phyloP scores from a whole-genome alignment of 2,888 invertebrate genomes.

The Meiosimyza decipiens region DNA sequence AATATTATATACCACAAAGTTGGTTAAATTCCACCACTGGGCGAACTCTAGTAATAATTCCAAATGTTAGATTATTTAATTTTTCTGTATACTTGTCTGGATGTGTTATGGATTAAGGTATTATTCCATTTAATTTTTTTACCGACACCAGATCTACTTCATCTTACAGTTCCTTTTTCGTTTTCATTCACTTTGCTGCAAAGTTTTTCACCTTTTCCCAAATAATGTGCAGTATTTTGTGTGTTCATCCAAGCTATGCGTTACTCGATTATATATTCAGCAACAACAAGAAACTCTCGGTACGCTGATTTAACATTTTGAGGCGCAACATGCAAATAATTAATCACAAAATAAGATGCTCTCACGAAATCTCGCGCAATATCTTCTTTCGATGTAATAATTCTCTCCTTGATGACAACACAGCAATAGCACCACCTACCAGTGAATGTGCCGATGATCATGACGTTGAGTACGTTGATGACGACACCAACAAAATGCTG shows the following conservation, averaged over 20 bases:
- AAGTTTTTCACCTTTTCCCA: conserved; percentile 29
- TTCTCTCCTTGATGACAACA: conserved; percentile 48
- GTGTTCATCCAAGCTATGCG: neutral
- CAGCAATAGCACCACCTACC: conserved; percentile 14
- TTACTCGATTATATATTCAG: conserved; percentile 18
- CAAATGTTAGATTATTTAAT: too few species aligned
- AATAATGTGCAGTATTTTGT: conserved; percentile 13
- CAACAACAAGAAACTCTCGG: conserved; percentile 34
- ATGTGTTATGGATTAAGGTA: neutral
- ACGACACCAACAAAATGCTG: neutral
- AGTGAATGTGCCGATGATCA: neutral
- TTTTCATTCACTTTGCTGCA: conserved; percentile 14
- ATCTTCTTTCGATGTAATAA: conserved; percentile 60
- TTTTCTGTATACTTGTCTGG: neutral
- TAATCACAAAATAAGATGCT: conserved; percentile 68
- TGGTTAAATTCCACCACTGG: too few species aligned
- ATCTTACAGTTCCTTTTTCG: neutral
- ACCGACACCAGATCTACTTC: neutral
- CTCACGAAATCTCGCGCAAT: conserved; percentile 65
- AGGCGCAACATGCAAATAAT: conserved; percentile 67
- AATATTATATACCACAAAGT: too few species aligned
- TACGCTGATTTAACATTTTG: conserved; percentile 56
- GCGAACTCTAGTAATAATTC: too few species aligned
- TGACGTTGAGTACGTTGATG: conserved; percentile 6
- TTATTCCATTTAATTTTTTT: neutral